These are phyloP conservation scores for Myotis vivesi DNA, from an alignment of 2,797 vertebrate species.

Conservation along the genomic window DNA sequence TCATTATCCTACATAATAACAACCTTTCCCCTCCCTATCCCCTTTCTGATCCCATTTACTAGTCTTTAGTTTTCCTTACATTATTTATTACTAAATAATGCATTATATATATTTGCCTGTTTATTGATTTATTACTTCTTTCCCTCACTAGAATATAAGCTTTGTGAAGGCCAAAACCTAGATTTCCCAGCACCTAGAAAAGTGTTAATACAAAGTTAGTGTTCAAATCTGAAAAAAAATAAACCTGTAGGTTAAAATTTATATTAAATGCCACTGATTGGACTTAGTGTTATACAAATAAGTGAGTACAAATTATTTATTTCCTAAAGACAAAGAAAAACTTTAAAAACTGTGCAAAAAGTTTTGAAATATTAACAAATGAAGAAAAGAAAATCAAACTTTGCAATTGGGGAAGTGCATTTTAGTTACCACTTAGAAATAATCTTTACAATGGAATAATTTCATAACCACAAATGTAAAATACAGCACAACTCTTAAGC, in stretches of 20 bases:
- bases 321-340: neutral
- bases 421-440: neutral
- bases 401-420: neutral
- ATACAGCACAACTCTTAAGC: neutral
- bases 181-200: neutral
- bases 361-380: constrained; percentile 11
- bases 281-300: neutral
- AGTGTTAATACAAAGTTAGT: neutral
- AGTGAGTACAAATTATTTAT: neutral
- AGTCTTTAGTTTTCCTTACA: neutral
- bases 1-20: neutral
- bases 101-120: neutral
- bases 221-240: neutral
- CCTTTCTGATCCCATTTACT: neutral
- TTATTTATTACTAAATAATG: neutral
- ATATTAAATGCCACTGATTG: neutral
- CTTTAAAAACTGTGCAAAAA: neutral
- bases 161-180: neutral
- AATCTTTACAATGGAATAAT: neutral
- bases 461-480: neutral
- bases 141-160: neutral
- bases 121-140: neutral
- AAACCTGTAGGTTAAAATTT: neutral
- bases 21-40: neutral
- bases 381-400: constrained; percentile 6